A percentile compares a stretch with the other conserved stretches of the same genome.
Conservation (phyloP, 2,888 invertebrate genomes). For the Drosophila lacicola region DNA sequence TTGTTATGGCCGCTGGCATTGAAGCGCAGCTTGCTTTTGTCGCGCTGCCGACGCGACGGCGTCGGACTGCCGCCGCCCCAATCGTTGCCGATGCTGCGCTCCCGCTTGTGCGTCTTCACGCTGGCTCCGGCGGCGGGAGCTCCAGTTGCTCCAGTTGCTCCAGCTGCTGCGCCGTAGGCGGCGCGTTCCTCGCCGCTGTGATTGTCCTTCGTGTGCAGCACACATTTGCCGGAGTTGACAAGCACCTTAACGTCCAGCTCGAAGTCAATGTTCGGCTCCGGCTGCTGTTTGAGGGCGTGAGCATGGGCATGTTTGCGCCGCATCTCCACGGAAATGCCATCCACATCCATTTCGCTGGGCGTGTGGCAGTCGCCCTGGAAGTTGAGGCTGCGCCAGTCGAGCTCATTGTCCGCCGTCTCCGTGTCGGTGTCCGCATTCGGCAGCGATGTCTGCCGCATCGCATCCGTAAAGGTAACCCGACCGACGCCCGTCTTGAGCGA, state of each 20-base stretch:
- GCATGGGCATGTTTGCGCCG: constrained; percentile 86
- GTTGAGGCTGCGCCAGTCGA: constrained; percentile 77
- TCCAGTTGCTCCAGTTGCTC: constrained; percentile 30
- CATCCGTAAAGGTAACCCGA: constrained; percentile 84
- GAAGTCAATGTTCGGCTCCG: constrained; percentile 97
- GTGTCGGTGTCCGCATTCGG: constrained; percentile 91
- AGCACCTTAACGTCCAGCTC: constrained; percentile 98
- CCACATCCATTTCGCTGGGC: constrained; percentile 87
- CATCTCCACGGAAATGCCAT: constrained; percentile 88
- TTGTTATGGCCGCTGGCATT: constrained; percentile 82
- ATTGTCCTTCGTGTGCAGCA: constrained; percentile 94
- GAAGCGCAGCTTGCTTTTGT: constrained; percentile 84
- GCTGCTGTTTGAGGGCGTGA: constrained; percentile 84
- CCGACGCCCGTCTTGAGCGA: constrained; percentile 87
- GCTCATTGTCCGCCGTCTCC: constrained; percentile 87
- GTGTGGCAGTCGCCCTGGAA: constrained; percentile 74
- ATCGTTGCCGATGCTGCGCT: constrained; percentile 84
- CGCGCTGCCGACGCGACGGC: constrained; percentile 84
- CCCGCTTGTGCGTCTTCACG: constrained; percentile 83
- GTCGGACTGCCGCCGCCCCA: constrained; percentile 87
- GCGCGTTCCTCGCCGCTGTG: constrained; percentile 87
- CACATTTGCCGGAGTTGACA: constrained; percentile 98
- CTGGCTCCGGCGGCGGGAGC: constrained; percentile 54
- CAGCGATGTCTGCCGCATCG: constrained; percentile 89
- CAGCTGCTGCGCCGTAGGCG: constrained; percentile 36